Conservation (phyloP, 2,888 invertebrate genomes). For the Gandaritis pyraliata region DNA sequence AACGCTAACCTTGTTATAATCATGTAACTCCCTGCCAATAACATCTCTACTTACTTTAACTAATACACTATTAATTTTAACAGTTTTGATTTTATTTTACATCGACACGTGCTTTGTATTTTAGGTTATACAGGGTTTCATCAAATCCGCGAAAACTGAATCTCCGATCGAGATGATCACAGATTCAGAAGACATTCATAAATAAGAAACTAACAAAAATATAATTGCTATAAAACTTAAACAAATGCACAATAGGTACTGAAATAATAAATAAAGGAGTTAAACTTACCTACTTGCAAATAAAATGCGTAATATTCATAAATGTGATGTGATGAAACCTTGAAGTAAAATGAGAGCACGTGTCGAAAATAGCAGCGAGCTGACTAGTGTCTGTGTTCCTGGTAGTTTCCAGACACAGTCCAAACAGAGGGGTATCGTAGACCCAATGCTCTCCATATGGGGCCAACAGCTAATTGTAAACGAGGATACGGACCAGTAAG, state of each 20-base stretch:
- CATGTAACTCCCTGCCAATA: conserved; percentile 35
- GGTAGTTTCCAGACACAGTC: conserved; percentile 93
- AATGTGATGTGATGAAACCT: conserved; percentile 26
- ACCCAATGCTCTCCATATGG: conserved; percentile 99
- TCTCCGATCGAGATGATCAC: too few species aligned
- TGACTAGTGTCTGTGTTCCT: conserved; percentile 77
- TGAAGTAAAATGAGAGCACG: conserved; percentile 36
- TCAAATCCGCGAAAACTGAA: conserved; percentile 4
- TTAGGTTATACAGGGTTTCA: conserved; percentile 27
- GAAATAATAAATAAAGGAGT: too few species aligned
- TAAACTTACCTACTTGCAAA: too few species aligned
- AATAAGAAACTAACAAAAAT: too few species aligned
- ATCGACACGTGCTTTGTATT: conserved; percentile 42
- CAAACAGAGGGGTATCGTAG: conserved; percentile 98
- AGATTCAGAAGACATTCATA: too few species aligned
- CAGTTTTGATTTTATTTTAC: conserved; percentile 35
- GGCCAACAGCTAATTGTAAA: conserved; percentile 98
- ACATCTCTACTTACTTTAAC: conserved; percentile 36
- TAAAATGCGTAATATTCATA: not conserved
- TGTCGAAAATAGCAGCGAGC: conserved; percentile 49
- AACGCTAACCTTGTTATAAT: conserved; percentile 44
- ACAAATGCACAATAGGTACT: too few species aligned
- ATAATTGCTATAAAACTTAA: too few species aligned
- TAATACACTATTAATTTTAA: conserved; percentile 42
- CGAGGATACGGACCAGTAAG: conserved; percentile 99